phyloP scores from a whole-genome alignment of 2,797 vertebrate genomes.

The Dermochelys coriacea region DNA sequence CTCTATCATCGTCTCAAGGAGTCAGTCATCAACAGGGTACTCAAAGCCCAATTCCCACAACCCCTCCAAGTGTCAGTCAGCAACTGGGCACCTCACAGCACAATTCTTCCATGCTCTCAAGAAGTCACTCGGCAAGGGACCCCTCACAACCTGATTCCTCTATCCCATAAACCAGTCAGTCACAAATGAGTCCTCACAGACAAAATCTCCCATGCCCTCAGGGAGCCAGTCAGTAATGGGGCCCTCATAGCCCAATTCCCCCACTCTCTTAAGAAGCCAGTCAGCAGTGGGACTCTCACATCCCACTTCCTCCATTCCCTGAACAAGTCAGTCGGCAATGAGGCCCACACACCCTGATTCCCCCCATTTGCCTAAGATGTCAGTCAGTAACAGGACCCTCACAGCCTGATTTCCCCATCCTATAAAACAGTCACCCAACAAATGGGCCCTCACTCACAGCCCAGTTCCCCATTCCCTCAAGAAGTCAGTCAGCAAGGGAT shows the following conservation, averaged over 20 bases:
- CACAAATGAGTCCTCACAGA: background rate
- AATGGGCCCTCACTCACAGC: too few relatives aligned
- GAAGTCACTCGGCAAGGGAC: background rate
- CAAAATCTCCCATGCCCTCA: background rate
- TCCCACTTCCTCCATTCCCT: background rate
- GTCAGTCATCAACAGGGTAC: background rate
- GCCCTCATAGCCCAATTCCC: background rate
- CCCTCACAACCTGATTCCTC: background rate
- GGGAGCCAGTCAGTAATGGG: background rate
- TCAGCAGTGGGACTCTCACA: background rate
- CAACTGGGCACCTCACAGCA: fast-evolving
- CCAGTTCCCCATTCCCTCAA: background rate
- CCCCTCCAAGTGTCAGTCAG: background rate
- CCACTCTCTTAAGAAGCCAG: background rate
- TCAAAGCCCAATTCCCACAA: background rate
- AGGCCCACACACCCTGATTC: background rate
- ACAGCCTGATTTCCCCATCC: too few relatives aligned
- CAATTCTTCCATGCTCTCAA: background rate
- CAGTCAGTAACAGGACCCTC: background rate
- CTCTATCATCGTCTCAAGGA: background rate
- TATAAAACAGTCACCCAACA: too few relatives aligned
- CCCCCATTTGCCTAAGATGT: background rate
- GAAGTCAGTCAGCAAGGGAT: background rate
- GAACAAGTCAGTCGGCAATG: background rate
- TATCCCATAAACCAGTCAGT: background rate